phyloP scores from a whole-genome alignment of 2,113 vertebrate species.

The Neotragus moschatus region DNA sequence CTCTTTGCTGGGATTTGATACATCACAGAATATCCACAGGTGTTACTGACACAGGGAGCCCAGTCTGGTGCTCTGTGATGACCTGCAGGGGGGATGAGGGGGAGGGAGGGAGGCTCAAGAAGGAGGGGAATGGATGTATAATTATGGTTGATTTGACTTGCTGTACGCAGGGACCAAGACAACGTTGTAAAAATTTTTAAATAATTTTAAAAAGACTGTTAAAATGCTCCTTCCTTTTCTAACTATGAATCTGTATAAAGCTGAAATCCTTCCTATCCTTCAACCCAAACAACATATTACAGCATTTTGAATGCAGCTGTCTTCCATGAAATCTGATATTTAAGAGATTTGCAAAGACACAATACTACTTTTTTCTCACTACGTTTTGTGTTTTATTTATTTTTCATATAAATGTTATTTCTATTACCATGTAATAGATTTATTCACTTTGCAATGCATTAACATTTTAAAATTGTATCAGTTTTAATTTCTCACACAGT shows the following conservation, averaged over 20 bases:
- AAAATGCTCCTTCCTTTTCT: neutral
- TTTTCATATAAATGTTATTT: slow-evolving; percentile 29
- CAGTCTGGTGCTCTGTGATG: neutral
- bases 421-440: neutral
- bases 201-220: neutral
- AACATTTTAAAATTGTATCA: neutral
- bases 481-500: neutral
- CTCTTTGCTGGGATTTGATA: neutral
- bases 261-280: neutral
- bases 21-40: neutral
- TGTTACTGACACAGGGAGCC: neutral
- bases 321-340: neutral
- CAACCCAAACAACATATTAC: neutral
- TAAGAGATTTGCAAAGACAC: neutral
- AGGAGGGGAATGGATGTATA: neutral
- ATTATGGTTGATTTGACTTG: neutral
- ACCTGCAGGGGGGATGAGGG: rapidly evolving
- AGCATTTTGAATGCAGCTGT: neutral
- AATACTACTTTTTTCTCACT: neutral
- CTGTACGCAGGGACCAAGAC: rapidly evolving
- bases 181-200: neutral
- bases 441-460: slow-evolving; percentile 9
- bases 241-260: neutral
- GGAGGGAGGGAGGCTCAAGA: no score
- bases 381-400: neutral